phyloP scores from a whole-genome alignment of 1,140 invertebrate species.

The Helicoverpa armigera region DNA sequence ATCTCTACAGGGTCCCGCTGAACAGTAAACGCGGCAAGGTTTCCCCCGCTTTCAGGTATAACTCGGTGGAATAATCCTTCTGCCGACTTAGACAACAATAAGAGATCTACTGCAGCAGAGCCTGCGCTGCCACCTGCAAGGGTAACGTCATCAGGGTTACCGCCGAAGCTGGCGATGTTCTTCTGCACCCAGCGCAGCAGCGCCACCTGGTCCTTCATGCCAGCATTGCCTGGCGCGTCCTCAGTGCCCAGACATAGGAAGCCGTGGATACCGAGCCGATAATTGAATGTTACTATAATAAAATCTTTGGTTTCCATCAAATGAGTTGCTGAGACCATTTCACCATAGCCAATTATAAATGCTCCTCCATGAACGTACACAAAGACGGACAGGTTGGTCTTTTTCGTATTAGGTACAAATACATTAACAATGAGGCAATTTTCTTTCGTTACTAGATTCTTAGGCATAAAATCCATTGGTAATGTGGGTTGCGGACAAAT shows the following conservation, averaged over 20 bases:
- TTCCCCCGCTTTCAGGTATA: slow-evolving; percentile 67
- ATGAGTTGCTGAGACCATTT: slow-evolving; percentile 50
- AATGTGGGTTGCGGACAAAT: slow-evolving; percentile 63
- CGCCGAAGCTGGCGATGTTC: slow-evolving; percentile 71
- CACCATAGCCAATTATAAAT: slow-evolving; percentile 58
- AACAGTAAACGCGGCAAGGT: slow-evolving; percentile 53
- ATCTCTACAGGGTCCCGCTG: slow-evolving; percentile 61
- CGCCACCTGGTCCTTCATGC: slow-evolving; percentile 73
- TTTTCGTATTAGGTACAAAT: slow-evolving; percentile 61
- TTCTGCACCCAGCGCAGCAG: slow-evolving; percentile 68
- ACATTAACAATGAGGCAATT: slow-evolving; percentile 62
- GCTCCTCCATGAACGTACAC: slow-evolving; percentile 71
- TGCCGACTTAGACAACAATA: slow-evolving; percentile 64
- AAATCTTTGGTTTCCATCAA: slow-evolving; percentile 59
- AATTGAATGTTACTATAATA: slow-evolving; percentile 66
- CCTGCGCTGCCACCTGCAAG: slow-evolving; percentile 71
- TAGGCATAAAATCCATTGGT: neutral
- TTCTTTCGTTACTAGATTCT: slow-evolving; percentile 55
- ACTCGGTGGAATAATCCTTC: slow-evolving; percentile 69
- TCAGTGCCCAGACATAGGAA: slow-evolving; percentile 69
- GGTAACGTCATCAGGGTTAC: slow-evolving; percentile 73
- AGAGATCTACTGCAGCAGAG: slow-evolving; percentile 60
- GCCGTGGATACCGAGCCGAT: slow-evolving; percentile 66
- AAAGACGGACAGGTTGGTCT: slow-evolving; percentile 65
- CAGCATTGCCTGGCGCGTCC: slow-evolving; percentile 71